Base-by-base conservation (phyloP, 2,113 vertebrate genomes). In the Emydura subglobosa region DNA sequence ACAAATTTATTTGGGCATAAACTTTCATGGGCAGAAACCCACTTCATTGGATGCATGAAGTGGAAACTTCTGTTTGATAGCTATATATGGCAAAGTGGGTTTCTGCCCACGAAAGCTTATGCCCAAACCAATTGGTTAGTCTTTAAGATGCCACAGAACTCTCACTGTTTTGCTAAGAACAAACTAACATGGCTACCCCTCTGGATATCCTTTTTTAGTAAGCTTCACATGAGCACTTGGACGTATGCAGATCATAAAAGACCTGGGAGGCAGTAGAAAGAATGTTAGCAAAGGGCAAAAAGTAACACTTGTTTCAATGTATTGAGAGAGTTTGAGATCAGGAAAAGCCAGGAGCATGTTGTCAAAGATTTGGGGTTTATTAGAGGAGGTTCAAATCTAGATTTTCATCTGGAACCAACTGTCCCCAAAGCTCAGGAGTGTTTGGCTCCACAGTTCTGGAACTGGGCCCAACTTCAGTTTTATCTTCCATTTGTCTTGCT, bases 391-490 rank as follows among this genome's bases (percentile, higher is more conserved):
- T 95, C 87, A 93, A 57, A 34, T 22, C 1, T 6, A 92, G 29
- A 57, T 93, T 96, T 92, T 91, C 2, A 90, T 89, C 84, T 57
- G 91, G 74, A 61, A 95, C 47, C 1, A 94, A 88, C 74, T 92
- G 24, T 96, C 54, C 84, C 42, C 16, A 27, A 92, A 84, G 79
- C 81, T 94, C 88, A 93, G 86, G 59, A 76, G 19, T 82, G 42
- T 34, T 11, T 87, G 22, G 88, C 94, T 83, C 17, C 51, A 6
- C 54, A 17, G 10, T 94, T 93, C 51, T 51, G 14, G 93, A 95
- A 95, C 49, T 89, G 39, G 44, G 90, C 85, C 50, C 93, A 95
- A 87, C 8, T 95, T 83, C 14, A 72, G 25, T 78, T 91, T 90
- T 72, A 86, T 84, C 90, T 93, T 2, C 11, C 22, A 1, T 4